These are phyloP conservation scores for Coccyzus lansbergi DNA, from an alignment of 2,797 vertebrate species.

Conservation along the genomic window DNA sequence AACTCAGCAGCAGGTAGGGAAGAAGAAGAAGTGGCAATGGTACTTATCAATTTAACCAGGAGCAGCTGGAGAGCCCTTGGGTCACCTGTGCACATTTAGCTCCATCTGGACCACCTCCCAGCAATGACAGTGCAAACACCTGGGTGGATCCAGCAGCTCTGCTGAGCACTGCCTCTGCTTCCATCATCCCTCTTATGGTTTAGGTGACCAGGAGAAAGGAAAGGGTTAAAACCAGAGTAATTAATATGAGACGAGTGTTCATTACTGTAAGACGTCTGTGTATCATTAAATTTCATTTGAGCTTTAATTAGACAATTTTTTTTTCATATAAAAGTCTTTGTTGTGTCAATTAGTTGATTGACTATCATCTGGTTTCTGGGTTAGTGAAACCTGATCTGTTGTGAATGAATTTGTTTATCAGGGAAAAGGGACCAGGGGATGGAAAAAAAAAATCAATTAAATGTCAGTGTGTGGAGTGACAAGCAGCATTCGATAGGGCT, in stretches of 20 bases:
- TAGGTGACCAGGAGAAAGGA: neutral
- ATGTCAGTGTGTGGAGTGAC: slow-evolving; percentile 86
- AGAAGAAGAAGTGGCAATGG: neutral
- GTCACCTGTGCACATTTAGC: neutral
- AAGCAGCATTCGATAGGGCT: slow-evolving; percentile 88
- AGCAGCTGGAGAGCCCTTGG: neutral
- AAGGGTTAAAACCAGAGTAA: slow-evolving; percentile 68
- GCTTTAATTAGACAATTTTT: slow-evolving; percentile 82
- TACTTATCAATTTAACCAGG: fast-evolving
- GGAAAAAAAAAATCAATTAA: slow-evolving; percentile 88
- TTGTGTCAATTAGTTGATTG: slow-evolving; percentile 95
- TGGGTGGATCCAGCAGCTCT: fast-evolving
- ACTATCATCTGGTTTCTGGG: slow-evolving; percentile 84
- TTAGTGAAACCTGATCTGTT: slow-evolving; percentile 85
- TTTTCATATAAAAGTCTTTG: slow-evolving; percentile 83
- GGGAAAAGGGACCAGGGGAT: slow-evolving; percentile 75
- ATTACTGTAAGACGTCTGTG: slow-evolving; percentile 77
- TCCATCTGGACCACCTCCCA: neutral
- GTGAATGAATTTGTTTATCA: slow-evolving; percentile 89
- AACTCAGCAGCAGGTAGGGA: neutral
- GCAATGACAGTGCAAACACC: neutral
- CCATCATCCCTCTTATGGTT: neutral
- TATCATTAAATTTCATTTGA: slow-evolving; percentile 79
- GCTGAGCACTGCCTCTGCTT: neutral
- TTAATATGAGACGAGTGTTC: slow-evolving; percentile 78